Base-by-base conservation (phyloP, 1,140 invertebrate genomes). In the Eueides isabella region DNA sequence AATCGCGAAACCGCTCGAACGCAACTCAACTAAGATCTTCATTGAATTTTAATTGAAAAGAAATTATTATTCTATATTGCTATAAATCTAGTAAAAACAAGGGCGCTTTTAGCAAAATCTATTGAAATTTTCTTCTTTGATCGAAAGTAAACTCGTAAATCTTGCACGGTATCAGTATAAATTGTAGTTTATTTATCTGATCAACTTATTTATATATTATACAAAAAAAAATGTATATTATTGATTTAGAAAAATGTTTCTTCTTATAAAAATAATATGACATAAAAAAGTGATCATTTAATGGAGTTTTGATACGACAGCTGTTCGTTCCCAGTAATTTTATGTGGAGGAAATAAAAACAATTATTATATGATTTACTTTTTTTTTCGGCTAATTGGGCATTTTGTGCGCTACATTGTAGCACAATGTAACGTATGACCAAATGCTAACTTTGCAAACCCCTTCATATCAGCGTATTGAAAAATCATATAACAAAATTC, bases 61-160 rank as follows among this genome's bases (percentile, higher is more conserved):
- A 84, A 89, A 89, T 87, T 90, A 88, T 87, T 83, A 86, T 83
- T 74, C 76, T 76, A 72, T 76, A 80, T 81, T 80, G 80, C 85
- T 80, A 93, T 93, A 93, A 92, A 92, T 92, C 87, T 92, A 82
- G 83, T 81, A 81, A 82, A 84, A 92, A 91, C 82, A 88, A 79
- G 88, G 84, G 84, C 86, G 84, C 81, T 83, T 79, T 82, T 67
- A 44, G 61, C 41, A 44, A 23, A 69, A 55, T 75, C 44, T 67
- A 71, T 75, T 64, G 61, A 31, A 70, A 67, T 74, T 70, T 67
- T 1, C 28, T 61, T 33, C 41, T 69, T 65, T 77, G 80, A 76
- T 61, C 66, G 79, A 72, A 38, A 55, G 73, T 38, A 44, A 61
- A 16, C 66, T 80, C 76, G 74, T 85, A 88, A 88, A 88, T 88